A percentile compares a stretch with the other conserved stretches of the same genome.
Conservation (phyloP, 2,113 vertebrate genomes). For the Stictonetta naevosa region DNA sequence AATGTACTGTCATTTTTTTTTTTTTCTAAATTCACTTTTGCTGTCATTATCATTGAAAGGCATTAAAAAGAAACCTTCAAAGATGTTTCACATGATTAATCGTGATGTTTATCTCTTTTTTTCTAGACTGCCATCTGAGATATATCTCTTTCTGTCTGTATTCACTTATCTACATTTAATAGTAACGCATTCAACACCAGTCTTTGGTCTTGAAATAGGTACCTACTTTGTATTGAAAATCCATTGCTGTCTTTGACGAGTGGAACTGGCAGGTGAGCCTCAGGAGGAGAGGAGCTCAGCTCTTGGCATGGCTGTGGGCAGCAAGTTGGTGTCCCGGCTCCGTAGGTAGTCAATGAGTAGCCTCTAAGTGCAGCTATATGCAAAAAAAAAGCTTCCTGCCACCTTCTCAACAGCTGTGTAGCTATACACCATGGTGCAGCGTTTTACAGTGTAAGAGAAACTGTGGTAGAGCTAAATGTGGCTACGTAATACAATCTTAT, state of each 20-base stretch:
- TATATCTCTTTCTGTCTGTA: neutral
- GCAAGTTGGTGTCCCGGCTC: neutral
- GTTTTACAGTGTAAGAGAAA: neutral
- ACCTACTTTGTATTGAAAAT: neutral
- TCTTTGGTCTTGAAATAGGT: neutral
- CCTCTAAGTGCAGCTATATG: neutral
- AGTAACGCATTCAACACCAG: neutral
- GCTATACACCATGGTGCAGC: neutral
- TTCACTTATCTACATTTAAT: neutral
- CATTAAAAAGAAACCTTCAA: neutral
- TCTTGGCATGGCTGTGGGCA: neutral
- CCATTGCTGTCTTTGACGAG: neutral
- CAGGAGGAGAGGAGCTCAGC: neutral
- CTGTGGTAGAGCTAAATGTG: neutral
- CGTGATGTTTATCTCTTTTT: neutral
- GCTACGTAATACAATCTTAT: neutral
- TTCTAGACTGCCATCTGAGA: neutral
- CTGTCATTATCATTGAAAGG: neutral
- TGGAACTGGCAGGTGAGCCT: neutral
- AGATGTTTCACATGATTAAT: neutral
- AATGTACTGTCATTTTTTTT: neutral
- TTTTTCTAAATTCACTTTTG: neutral
- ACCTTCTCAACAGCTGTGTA: neutral
- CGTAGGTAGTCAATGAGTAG: fast-evolving
- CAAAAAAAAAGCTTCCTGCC: neutral